These are phyloP conservation scores for Aphidius gifuensis DNA, from an alignment of 1,140 invertebrate species.

Conservation along the genomic window DNA sequence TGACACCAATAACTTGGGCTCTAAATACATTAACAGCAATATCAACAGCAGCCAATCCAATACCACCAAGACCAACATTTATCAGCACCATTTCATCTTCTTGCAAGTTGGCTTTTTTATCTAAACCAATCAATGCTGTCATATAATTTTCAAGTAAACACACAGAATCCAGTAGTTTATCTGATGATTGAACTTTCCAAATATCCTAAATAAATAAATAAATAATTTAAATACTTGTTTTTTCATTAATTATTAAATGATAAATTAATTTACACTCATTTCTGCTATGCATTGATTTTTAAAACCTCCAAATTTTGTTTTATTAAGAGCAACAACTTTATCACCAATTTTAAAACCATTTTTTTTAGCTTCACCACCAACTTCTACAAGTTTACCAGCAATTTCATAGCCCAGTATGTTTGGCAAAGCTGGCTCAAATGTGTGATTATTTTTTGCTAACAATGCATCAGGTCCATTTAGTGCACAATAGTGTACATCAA, in stretches of 20 bases:
- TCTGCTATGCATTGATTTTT: conserved; percentile 56
- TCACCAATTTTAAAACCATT: conserved; percentile 49
- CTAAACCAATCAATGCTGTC: conserved; percentile 59
- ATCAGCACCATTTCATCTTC: conserved; percentile 58
- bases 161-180: conserved; percentile 53
- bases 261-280: conserved; percentile 44
- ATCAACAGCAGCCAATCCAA: conserved; percentile 63
- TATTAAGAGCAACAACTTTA: conserved; percentile 57
- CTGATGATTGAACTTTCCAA: conserved; percentile 55
- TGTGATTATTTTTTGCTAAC: conserved; percentile 53
- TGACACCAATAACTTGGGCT: conserved; percentile 63
- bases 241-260: background rate
- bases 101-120: conserved; percentile 55
- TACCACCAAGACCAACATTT: conserved; percentile 60
- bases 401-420: conserved; percentile 60
- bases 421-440: conserved; percentile 51
- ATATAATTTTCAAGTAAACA: conserved; percentile 60
- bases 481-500: conserved; percentile 59
- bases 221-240: conserved; percentile 4
- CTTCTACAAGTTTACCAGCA: conserved; percentile 52
- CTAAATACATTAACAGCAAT: conserved; percentile 62
- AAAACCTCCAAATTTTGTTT: conserved; percentile 56
- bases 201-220: conserved; percentile 53
- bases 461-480: conserved; percentile 62
- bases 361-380: conserved; percentile 41